phyloP scores from a whole-genome alignment of 2,797 vertebrate species.

The Chaetodon trifasciatus region DNA sequence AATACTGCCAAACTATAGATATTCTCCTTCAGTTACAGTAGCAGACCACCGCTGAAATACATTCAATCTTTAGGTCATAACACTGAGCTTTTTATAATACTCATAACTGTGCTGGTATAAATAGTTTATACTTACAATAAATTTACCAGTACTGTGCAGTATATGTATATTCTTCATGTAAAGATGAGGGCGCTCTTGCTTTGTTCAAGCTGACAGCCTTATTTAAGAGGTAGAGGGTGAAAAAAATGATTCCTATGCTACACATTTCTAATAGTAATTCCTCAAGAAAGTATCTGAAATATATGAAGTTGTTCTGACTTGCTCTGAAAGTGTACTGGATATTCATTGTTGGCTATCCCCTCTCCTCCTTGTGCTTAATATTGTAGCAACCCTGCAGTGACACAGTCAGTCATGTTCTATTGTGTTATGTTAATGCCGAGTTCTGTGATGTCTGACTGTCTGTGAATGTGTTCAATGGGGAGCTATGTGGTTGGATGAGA shows the following conservation, averaged over 20 bases:
- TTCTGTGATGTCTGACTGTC: no score
- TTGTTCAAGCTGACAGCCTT: neutral
- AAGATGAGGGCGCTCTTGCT: neutral
- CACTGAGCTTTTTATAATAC: neutral
- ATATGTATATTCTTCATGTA: neutral
- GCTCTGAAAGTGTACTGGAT: neutral
- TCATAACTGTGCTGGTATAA: neutral
- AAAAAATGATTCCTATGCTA: neutral
- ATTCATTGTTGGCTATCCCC: neutral
- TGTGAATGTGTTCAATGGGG: no score
- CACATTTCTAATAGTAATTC: slow-evolving; percentile 7
- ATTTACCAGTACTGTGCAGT: neutral
- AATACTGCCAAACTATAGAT: slow-evolving; percentile 11
- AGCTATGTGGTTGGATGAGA: no score
- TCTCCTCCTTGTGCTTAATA: neutral
- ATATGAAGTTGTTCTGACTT: neutral
- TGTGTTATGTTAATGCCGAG: no score
- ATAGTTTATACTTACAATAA: neutral
- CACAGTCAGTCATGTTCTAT: no score
- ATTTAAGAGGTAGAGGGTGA: slow-evolving; percentile 7
- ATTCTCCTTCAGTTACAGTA: slow-evolving; percentile 16
- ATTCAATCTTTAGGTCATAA: slow-evolving; percentile 2
- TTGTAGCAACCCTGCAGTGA: no score
- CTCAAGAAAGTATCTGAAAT: neutral
- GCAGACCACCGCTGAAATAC: neutral